Evolutionary conservation across 1,140 invertebrate species (phyloP), one percentile per base, ranked within the genome.

Genomic region (Scaptomyza pallida): DNA sequence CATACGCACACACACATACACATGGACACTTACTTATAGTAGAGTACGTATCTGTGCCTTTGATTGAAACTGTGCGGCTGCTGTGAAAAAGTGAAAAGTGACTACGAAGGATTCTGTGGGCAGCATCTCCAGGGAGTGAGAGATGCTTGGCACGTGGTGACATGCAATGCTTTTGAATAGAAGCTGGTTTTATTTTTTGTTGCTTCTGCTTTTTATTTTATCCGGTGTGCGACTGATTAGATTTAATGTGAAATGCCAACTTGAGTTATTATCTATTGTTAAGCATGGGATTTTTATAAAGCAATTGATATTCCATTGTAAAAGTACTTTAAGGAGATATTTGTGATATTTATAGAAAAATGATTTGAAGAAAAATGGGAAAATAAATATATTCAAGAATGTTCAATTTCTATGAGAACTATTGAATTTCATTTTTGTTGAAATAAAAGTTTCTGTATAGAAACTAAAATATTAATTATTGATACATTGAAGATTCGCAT

Each of bases 61-160:
- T 71, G 68, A 71, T 71, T 71, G 68, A 15, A 70, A 64, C 45
- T 64, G n/a, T 51, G 23, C 33, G 33, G 23, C 23, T 26, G 23
- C 23, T 26, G 23, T 1, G 8, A 30, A 65, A 57, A 65, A 70
- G 67, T 70, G 67, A 64, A 64, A 71, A 65, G 45, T 52, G 52
- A 43, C 52, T 71, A 37, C 51, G 52, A 37, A 56, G 26, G 44
- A 48, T 63, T 55, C 48, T 30, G 13, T 50, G 21, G 30, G 13
- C 48, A 50, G 60, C n/a, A 23, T 35, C 45, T 15, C 13, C 26
- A 50, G 15, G 4, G 19, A 21, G 26, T 9, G 26, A 9, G 26
- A 30, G 12, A 37, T n/a, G 33, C 33, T 13, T 33, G 52, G 16
- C 21, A 45, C 61, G 61, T 51, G 52, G 33, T 71, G 52, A 43